Conservation (phyloP, 2,888 invertebrate species). For the Parascotia fuliginaria region DNA sequence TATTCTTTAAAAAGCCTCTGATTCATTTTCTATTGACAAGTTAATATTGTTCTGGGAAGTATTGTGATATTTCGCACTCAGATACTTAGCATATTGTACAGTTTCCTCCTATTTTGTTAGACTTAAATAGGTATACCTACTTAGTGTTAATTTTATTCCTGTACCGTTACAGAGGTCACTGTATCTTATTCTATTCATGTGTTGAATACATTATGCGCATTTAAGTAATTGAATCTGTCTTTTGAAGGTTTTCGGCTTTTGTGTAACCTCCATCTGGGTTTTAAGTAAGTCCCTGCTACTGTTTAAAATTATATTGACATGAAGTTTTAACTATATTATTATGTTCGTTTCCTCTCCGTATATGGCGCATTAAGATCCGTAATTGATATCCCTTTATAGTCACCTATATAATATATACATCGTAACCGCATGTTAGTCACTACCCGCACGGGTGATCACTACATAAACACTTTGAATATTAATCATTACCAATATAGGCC, state of each 20-base stretch:
- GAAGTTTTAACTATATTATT: not conserved
- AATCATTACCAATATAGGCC: conserved; percentile 27
- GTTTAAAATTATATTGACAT: too few species aligned
- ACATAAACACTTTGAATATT: conserved; percentile 37
- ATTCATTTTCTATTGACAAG: not conserved
- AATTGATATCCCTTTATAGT: conserved; percentile 37
- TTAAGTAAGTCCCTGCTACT: not conserved
- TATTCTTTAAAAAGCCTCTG: too few species aligned
- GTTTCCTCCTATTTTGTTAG: conserved; percentile 42
- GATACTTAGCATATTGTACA: conserved; percentile 45
- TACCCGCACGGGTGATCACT: conserved; percentile 29
- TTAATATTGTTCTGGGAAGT: conserved; percentile 17
- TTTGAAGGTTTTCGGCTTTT: conserved; percentile 2
- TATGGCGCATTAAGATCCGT: conserved; percentile 25
- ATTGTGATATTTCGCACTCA: conserved; percentile 27
- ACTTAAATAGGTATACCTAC: too few species aligned
- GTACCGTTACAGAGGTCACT: conserved; percentile 39
- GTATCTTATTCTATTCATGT: conserved; percentile 34
- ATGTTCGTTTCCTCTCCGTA: not conserved
- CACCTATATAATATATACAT: conserved; percentile 41
- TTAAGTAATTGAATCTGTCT: conserved; percentile 10
- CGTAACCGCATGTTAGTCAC: conserved; percentile 50
- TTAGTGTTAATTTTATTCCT: conserved; percentile 42
- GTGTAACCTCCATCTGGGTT: conserved; percentile 1
- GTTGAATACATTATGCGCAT: conserved; percentile 31